Evolutionary conservation across 2,888 invertebrate genomes (phyloP), one percentile per base, ranked within the genome.

Genomic region (Macrophya alboannulata): DNA sequence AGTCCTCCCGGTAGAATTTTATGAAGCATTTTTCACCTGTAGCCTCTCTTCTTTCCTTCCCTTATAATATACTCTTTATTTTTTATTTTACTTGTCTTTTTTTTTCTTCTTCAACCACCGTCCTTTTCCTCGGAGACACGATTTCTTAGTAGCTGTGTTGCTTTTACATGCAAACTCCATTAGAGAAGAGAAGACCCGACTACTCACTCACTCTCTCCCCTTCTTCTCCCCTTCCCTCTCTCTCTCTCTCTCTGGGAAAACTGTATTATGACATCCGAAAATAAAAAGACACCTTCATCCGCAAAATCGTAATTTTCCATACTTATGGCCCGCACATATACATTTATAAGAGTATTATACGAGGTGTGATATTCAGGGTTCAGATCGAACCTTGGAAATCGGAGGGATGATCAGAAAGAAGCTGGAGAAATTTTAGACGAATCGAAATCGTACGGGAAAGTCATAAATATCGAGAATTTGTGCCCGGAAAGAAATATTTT

Each of bases 151-250:
- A 4, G n/a, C 21, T 25, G 90, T 91, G 90, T 89, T 90, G 89
- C 91, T 92, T 90, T 90, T 91, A 93, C 93, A 93, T 92, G 93
- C 91, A 92, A 93, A 93, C 91, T 93, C 93, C 93, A 93, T 93
- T 93, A 93, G 91, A 90, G 89, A n/a, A 40, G 45, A 79, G 59
- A 76, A 48, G 51, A 51, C 25, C 25, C 31, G 31, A 51, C 43
- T 31, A 68, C 65, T 31, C 55, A 25, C 68, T 68, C 21, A 62
- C 62, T 21, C 62, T 31, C 31, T n/a, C 4, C 37, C 71, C 8
- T 37, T 37, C 37, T 21, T 37, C 37, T 21, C 71, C 37, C 62
- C 2, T 31, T 31, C 31, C 31, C 3, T 31, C 31, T 31, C 3
- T 31, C 31, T 31, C 31, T 21, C 51, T n/a, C 76, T 76, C 76